phyloP scores from a whole-genome alignment of 2,888 invertebrate species.

The Tanypteryx hageni region DNA sequence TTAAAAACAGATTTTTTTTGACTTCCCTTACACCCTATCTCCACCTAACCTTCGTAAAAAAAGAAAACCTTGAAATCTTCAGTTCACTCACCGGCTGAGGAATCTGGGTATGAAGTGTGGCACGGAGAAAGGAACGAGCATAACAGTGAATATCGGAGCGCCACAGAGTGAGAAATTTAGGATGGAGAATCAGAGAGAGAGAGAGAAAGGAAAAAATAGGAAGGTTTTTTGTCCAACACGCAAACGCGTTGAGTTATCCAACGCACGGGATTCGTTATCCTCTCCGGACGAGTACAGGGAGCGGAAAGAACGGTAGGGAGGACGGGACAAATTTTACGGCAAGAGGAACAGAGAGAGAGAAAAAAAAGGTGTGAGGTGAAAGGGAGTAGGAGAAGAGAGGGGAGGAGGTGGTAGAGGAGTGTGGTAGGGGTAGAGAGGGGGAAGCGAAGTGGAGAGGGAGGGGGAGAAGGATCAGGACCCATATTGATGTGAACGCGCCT shows the following conservation, averaged over 20 bases:
- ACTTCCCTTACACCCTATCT: no score
- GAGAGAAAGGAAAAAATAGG: neutral
- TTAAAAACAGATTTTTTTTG: neutral
- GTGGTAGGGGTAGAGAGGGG: slow-evolving; percentile 7
- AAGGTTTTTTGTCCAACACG: slow-evolving; percentile 50
- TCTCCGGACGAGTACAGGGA: slow-evolving; percentile 4
- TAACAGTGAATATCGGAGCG: neutral
- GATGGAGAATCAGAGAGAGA: neutral
- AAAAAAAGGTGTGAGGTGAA: neutral
- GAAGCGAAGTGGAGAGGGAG: neutral
- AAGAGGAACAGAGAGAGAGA: slow-evolving; percentile 30
- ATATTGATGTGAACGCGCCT: slow-evolving; percentile 60
- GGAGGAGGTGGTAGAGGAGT: neutral
- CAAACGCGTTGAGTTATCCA: slow-evolving; percentile 60
- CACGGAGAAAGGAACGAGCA: neutral
- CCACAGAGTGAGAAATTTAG: neutral
- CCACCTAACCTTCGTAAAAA: neutral
- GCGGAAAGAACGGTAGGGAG: neutral
- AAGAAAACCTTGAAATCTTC: neutral
- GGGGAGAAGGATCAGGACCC: slow-evolving; percentile 26
- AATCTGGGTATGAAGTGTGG: neutral
- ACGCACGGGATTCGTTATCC: slow-evolving; percentile 61
- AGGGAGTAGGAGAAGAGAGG: neutral
- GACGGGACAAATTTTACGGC: slow-evolving; percentile 60
- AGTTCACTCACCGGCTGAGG: neutral